Conservation (phyloP, 1,140 invertebrate genomes). For the Scaptomyza graminum region DNA sequence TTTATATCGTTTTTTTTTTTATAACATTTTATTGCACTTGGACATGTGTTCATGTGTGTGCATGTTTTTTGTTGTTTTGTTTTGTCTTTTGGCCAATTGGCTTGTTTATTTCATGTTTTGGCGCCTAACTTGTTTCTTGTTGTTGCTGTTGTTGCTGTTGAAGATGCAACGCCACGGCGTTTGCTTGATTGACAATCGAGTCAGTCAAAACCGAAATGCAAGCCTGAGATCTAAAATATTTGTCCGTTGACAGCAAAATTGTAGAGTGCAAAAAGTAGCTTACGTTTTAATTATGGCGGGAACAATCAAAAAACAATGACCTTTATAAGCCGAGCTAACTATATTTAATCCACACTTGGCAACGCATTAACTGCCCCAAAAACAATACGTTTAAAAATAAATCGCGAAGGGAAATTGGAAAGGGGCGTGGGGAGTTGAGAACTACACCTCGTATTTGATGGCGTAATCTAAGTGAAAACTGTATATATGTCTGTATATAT, state of each 20-base stretch:
- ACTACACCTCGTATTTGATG: constrained; percentile 43
- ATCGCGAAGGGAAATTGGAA: constrained; percentile 3
- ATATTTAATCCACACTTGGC: constrained; percentile 28
- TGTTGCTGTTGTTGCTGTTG: constrained; percentile 43
- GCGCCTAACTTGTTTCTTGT: constrained; percentile 75
- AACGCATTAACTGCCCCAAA: constrained; percentile 13
- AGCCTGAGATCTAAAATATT: background rate
- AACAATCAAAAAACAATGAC: constrained; percentile 6
- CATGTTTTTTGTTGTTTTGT: constrained; percentile 24
- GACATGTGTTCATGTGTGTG: background rate
- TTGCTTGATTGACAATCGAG: constrained; percentile 58
- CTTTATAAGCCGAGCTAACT: constrained; percentile 25
- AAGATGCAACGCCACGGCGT: constrained; percentile 27
- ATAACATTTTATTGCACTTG: constrained; percentile 10
- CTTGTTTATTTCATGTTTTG: constrained; percentile 78
- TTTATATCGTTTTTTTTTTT: constrained; percentile 2
- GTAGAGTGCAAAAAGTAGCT: background rate
- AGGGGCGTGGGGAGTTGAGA: too few species aligned
- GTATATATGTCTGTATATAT: background rate
- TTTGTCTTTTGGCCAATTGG: constrained; percentile 65
- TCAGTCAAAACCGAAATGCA: constrained; percentile 1
- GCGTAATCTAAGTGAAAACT: constrained; percentile 58
- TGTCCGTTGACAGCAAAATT: background rate
- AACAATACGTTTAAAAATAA: constrained; percentile 66
- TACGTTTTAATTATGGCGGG: background rate